A percentile compares a stretch with the other conserved stretches of the same genome.
Evolutionary conservation across 2,113 vertebrate species (phyloP).

Genomic region (Smithornis capensis): DNA sequence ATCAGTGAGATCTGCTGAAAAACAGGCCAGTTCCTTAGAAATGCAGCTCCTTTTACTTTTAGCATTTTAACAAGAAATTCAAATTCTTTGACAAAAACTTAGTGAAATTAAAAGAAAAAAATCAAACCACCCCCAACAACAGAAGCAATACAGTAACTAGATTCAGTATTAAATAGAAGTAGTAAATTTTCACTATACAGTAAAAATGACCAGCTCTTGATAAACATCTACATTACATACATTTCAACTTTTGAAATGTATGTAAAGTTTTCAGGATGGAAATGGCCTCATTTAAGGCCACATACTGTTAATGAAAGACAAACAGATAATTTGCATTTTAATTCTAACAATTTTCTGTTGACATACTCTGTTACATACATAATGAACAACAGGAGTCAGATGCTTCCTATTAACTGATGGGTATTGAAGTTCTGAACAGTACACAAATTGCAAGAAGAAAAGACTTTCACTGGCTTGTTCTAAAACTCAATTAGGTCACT

Average conservation of each 20-base stretch:
- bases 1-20: neutral
- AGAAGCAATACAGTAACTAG: neutral
- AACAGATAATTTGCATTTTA: neutral
- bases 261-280: neutral
- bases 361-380: neutral
- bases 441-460: conserved; percentile 1
- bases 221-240: neutral
- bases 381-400: conserved; percentile 10
- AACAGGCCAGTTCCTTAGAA: neutral
- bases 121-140: neutral
- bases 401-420: conserved; percentile 13
- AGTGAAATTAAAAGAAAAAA: neutral
- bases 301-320: neutral
- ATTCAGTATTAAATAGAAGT: neutral
- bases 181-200: neutral
- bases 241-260: neutral
- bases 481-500: conserved; percentile 53
- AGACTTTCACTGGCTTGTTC: conserved; percentile 5
- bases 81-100: neutral
- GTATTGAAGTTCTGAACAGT: conserved; percentile 15
- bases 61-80: neutral
- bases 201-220: neutral
- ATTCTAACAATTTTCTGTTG: neutral
- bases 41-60: neutral
- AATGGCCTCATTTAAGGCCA: neutral